phyloP scores from a whole-genome alignment of 2,113 vertebrate genomes.

The Zapornia atra region DNA sequence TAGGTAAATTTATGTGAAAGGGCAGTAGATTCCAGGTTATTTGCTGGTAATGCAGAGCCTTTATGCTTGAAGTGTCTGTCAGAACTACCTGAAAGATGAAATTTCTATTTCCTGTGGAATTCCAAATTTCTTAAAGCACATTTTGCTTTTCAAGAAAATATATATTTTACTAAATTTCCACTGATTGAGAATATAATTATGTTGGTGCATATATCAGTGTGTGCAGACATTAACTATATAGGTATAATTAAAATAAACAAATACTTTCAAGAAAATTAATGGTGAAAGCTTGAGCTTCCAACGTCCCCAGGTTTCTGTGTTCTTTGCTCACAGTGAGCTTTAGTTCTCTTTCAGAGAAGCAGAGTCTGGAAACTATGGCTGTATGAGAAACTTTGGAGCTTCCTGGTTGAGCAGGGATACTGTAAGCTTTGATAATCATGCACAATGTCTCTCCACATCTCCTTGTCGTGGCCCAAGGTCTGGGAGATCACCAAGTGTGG shows the following conservation, averaged over 20 bases:
- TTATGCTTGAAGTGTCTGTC: not conserved
- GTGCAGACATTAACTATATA: not conserved
- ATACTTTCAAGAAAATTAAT: not conserved
- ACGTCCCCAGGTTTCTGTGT: not conserved
- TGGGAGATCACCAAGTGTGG: not conserved
- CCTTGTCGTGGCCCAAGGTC: not conserved
- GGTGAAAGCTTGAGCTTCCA: not conserved
- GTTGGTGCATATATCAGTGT: not conserved
- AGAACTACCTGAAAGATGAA: not conserved
- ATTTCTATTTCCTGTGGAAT: not conserved
- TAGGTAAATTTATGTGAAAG: not conserved
- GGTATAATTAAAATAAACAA: not conserved
- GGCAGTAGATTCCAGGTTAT: not conserved
- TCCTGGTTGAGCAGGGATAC: not conserved
- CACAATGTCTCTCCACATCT: not conserved
- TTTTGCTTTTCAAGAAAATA: not conserved
- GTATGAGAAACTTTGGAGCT: not conserved
- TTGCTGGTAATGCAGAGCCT: not conserved
- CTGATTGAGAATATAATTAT: not conserved
- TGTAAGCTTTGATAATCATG: not conserved
- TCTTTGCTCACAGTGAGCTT: not conserved
- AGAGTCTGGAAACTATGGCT: not conserved
- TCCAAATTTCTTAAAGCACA: not conserved
- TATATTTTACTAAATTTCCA: not conserved
- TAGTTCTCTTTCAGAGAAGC: not conserved